Evolutionary conservation across 2,797 vertebrate species (phyloP).

Genomic region (Tarsius wallacei): DNA sequence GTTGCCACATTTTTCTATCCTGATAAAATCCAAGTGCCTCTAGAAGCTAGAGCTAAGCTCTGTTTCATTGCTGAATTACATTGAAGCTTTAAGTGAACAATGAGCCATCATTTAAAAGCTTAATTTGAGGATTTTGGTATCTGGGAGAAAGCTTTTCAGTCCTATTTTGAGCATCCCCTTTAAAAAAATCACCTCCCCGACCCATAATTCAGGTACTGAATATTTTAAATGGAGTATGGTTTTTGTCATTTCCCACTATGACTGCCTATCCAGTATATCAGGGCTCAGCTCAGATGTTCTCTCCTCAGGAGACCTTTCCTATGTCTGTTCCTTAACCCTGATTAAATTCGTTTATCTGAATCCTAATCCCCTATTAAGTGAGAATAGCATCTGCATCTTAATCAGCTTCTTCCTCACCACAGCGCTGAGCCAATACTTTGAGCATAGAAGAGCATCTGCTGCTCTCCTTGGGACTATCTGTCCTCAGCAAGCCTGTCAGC

Average conservation of each 20-base stretch:
- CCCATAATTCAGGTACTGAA: not conserved
- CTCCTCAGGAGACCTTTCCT: not conserved
- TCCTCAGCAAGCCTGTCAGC: not conserved
- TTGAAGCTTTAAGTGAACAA: slow-evolving; percentile 17
- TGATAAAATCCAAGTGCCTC: not conserved
- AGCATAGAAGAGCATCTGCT: not conserved
- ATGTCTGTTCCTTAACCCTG: not conserved
- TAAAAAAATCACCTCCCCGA: not conserved
- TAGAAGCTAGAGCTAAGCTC: not conserved
- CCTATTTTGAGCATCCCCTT: not conserved
- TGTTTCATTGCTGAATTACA: not conserved
- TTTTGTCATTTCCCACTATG: not conserved
- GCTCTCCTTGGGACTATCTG: not conserved
- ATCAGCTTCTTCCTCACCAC: not conserved
- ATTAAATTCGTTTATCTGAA: not conserved
- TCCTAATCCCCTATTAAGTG: not conserved
- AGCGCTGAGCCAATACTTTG: not conserved
- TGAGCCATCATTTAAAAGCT: slow-evolving; percentile 1
- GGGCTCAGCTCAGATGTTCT: not conserved
- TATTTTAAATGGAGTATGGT: not conserved
- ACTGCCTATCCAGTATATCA: not conserved
- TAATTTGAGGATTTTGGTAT: not conserved
- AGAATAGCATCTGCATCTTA: not conserved
- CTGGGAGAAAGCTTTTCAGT: not conserved
- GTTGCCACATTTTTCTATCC: not conserved